Conservation (phyloP, 1,140 invertebrate species). For the Lerema accius region DNA sequence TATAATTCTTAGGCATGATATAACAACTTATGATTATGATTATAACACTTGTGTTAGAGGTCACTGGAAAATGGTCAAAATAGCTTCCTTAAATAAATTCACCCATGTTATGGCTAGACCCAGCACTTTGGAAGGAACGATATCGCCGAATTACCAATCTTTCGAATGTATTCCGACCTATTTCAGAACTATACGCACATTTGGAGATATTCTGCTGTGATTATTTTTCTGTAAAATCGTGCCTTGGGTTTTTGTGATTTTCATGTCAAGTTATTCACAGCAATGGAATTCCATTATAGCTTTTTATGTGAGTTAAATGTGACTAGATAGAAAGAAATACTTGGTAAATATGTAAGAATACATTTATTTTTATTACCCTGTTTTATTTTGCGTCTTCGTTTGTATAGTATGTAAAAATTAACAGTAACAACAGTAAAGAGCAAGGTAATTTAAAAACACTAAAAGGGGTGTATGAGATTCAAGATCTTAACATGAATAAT, state of each 20-base stretch:
- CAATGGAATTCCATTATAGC: not conserved
- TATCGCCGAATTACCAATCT: constrained; percentile 2
- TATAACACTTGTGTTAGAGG: too few species aligned
- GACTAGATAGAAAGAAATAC: not conserved
- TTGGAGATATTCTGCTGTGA: not conserved
- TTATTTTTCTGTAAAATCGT: not conserved
- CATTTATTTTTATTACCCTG: too few species aligned
- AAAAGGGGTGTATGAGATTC: too few species aligned
- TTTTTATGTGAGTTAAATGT: not conserved
- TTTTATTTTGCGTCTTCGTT: too few species aligned
- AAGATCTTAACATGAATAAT: too few species aligned
- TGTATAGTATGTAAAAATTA: too few species aligned
- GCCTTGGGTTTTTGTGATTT: not conserved
- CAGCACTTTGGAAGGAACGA: constrained; percentile 3
- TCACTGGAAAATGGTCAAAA: too few species aligned
- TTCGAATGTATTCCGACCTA: not conserved
- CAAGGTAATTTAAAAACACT: too few species aligned
- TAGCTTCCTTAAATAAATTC: constrained; percentile 23
- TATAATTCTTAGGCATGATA: too few species aligned
- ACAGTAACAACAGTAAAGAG: too few species aligned
- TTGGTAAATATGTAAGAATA: too few species aligned
- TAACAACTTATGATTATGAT: too few species aligned
- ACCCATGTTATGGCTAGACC: constrained; percentile 7
- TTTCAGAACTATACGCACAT: not conserved
- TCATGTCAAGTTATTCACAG: not conserved